These are phyloP conservation scores for Parasteatoda tepidariorum DNA, from an alignment of 1,140 invertebrate species.

Conservation along the genomic window DNA sequence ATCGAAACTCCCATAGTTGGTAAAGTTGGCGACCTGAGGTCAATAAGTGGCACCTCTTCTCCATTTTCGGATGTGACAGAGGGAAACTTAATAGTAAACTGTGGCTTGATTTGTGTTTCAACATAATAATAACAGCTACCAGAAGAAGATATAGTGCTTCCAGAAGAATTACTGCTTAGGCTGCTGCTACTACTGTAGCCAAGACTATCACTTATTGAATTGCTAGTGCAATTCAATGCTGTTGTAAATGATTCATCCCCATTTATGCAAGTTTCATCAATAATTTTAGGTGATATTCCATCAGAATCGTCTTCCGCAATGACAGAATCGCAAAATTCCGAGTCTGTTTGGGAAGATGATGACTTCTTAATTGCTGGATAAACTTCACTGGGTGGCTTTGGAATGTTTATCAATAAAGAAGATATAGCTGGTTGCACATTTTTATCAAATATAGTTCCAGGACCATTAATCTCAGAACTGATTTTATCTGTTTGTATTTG, in stretches of 20 bases:
- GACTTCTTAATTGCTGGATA: slow-evolving; percentile 17
- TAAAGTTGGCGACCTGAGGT: slow-evolving; percentile 23
- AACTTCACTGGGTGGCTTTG: slow-evolving; percentile 35
- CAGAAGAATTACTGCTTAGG: slow-evolving; percentile 40
- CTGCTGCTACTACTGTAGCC: slow-evolving; percentile 50
- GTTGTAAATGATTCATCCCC: slow-evolving; percentile 44
- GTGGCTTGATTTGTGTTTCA: slow-evolving; percentile 38
- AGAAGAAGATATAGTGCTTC: slow-evolving; percentile 44
- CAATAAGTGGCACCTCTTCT: slow-evolving; percentile 37
- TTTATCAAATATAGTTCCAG: slow-evolving; percentile 28
- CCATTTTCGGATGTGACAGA: slow-evolving; percentile 13
- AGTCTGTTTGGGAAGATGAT: slow-evolving; percentile 43
- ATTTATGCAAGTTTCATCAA: not conserved
- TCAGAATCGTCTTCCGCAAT: slow-evolving; percentile 7
- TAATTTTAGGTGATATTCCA: slow-evolving; percentile 18
- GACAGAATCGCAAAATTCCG: slow-evolving; percentile 6
- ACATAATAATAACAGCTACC: slow-evolving; percentile 56
- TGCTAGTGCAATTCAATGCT: slow-evolving; percentile 20
- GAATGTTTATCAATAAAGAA: slow-evolving; percentile 51
- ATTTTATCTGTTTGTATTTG: not conserved
- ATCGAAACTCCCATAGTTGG: slow-evolving; percentile 61
- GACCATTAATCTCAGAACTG: not conserved
- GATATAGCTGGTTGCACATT: slow-evolving; percentile 47
- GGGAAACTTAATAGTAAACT: slow-evolving; percentile 46
- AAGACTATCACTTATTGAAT: slow-evolving; percentile 28